These are phyloP conservation scores for Bombus consobrinus DNA, from an alignment of 1,140 invertebrate species.

Conservation along the genomic window DNA sequence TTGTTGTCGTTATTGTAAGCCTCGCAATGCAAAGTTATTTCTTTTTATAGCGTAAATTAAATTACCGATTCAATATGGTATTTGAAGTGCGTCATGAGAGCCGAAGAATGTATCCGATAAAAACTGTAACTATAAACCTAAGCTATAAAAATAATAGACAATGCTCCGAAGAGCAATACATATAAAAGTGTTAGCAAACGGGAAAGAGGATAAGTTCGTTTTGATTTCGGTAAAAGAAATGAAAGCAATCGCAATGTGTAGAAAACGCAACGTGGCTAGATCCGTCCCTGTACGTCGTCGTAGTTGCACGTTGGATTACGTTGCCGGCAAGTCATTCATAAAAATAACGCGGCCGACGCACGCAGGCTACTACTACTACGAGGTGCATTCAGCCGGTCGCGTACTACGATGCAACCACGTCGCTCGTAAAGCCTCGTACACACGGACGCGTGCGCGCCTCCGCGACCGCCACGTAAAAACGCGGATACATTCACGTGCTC, in stretches of 20 bases:
- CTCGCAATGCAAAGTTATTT: too few relatives aligned
- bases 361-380: conserved; percentile 60
- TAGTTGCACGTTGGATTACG: conserved; percentile 64
- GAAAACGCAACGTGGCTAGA: background rate
- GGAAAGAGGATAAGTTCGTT: too few relatives aligned
- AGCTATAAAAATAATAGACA: too few relatives aligned
- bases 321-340: conserved; percentile 74
- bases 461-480: conserved; percentile 17
- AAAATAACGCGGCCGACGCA: conserved; percentile 73
- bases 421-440: conserved; percentile 16
- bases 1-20: too few relatives aligned
- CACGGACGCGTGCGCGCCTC: conserved; percentile 17
- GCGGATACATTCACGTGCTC: conserved; percentile 15
- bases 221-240: background rate
- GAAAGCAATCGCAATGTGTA: background rate
- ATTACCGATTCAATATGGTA: too few relatives aligned
- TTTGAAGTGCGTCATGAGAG: too few relatives aligned
- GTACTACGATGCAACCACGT: conserved; percentile 42
- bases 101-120: too few relatives aligned
- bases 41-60: too few relatives aligned
- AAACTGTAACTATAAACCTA: too few relatives aligned
- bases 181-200: too few relatives aligned
- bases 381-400: conserved; percentile 30
- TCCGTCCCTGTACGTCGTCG: conserved; percentile 35
- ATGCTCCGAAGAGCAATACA: too few relatives aligned